Conservation (phyloP, 2,113 vertebrate genomes). For the Sinosuthora webbiana region DNA sequence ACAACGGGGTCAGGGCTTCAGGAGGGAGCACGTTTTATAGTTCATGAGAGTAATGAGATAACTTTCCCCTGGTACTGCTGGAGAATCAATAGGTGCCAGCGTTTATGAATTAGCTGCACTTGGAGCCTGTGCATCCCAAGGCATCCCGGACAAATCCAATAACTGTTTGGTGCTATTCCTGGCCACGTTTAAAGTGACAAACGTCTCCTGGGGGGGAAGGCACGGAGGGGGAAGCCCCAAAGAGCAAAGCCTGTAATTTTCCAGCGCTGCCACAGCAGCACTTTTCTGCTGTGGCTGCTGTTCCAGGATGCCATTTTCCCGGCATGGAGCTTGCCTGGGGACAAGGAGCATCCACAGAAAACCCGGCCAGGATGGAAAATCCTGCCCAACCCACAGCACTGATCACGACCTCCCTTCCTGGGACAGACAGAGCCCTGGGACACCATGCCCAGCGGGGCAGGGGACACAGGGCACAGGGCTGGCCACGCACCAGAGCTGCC, state of each 20-base stretch:
- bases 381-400: rapidly evolving
- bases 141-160: slow-evolving; percentile 20
- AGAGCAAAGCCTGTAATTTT: slow-evolving; percentile 9
- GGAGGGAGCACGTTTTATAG: slow-evolving; percentile 43
- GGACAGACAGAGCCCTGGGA: rapidly evolving
- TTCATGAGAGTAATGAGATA: slow-evolving; percentile 74
- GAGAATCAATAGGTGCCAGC: slow-evolving; percentile 32
- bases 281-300: not conserved
- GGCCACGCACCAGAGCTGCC: not conserved
- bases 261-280: not conserved
- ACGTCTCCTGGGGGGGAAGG: not conserved
- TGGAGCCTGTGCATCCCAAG: not conserved
- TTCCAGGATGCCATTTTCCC: not conserved
- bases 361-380: not conserved
- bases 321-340: rapidly evolving
- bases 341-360: not conserved
- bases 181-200: not conserved
- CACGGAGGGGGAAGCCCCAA: not conserved
- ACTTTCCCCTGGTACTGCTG: not conserved
- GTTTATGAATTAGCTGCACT: slow-evolving; percentile 32
- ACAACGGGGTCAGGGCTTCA: slow-evolving; percentile 58
- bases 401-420: rapidly evolving
- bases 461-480: not conserved
- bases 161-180: not conserved
- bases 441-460: rapidly evolving